These are phyloP conservation scores for Scylla paramamosain DNA, from an alignment of 1,140 invertebrate species.

Conservation along the genomic window DNA sequence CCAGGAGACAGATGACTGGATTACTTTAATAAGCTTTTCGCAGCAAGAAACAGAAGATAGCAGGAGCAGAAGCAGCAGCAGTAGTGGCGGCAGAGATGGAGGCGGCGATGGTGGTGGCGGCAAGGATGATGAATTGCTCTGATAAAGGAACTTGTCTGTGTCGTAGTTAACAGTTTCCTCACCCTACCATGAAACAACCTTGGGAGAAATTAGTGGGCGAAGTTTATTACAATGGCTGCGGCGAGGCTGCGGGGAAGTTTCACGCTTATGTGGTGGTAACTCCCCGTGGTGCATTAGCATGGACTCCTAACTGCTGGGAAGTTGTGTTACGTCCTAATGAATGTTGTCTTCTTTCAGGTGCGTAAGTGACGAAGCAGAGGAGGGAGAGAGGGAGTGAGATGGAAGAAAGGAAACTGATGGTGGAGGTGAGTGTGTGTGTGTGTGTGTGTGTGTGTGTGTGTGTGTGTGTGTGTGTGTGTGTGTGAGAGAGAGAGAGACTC, in stretches of 20 bases:
- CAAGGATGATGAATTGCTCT: neutral
- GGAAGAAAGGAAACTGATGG: neutral
- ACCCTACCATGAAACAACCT: neutral
- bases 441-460: slow-evolving; percentile 41
- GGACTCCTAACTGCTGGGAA: neutral
- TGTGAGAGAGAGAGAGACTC: neutral
- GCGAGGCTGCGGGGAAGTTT: neutral
- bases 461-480: slow-evolving; percentile 48
- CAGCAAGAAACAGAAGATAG: neutral
- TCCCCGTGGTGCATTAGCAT: neutral
- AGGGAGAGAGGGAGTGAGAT: neutral
- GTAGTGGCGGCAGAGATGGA: too few relatives aligned
- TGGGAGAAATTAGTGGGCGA: slow-evolving; percentile 29
- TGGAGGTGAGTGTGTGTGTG: slow-evolving; percentile 35
- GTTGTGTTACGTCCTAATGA: neutral
- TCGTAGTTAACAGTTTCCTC: slow-evolving; percentile 25
- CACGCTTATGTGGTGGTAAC: neutral
- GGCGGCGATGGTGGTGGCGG: neutral
- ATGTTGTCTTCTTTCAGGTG: slow-evolving; percentile 21
- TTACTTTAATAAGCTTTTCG: neutral
- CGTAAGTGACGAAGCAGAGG: slow-evolving; percentile 15
- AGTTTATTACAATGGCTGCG: slow-evolving; percentile 25
- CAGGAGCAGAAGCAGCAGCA: neutral
- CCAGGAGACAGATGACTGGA: neutral
- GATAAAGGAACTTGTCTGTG: slow-evolving; percentile 38